Conservation (phyloP, 2,113 vertebrate species). For the Phyllopteryx taeniolatus region DNA sequence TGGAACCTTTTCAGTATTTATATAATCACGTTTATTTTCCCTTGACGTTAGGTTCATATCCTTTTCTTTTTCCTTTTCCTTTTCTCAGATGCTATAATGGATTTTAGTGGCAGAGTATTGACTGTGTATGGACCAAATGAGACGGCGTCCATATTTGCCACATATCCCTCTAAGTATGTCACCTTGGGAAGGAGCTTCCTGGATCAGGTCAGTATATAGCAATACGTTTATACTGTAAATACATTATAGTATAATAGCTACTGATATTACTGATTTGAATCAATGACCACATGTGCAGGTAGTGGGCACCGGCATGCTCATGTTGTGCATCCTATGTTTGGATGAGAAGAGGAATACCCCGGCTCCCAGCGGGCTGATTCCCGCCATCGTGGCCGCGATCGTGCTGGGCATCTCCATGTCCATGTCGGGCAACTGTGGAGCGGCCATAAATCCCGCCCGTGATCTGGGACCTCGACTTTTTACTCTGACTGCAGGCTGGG, state of each 20-base stretch:
- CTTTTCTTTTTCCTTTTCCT: not conserved
- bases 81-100: conserved; percentile 73
- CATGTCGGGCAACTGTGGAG: conserved; percentile 79
- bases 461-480: conserved; percentile 86
- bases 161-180: conserved; percentile 74
- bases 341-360: conserved; percentile 74
- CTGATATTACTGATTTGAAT: not conserved
- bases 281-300: conserved; percentile 59
- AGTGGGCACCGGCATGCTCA: conserved; percentile 73
- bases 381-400: conserved; percentile 68
- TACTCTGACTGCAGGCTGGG: conserved; percentile 83
- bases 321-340: conserved; percentile 74
- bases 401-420: conserved; percentile 75
- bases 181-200: conserved; percentile 73
- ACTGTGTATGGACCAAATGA: conserved; percentile 72
- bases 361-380: conserved; percentile 72
- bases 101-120: conserved; percentile 75
- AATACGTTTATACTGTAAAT: not conserved
- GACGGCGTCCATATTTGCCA: conserved; percentile 85
- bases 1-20: too few species aligned
- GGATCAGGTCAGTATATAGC: conserved; percentile 73
- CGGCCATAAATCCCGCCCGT: conserved; percentile 82
- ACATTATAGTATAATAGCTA: not conserved
- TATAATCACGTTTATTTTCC: not conserved
- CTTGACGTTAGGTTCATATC: not conserved